A percentile compares a stretch with the other conserved stretches of the same genome.
phyloP scores from a whole-genome alignment of 2,888 invertebrate species.

The Amphipyra tragopoginis region DNA sequence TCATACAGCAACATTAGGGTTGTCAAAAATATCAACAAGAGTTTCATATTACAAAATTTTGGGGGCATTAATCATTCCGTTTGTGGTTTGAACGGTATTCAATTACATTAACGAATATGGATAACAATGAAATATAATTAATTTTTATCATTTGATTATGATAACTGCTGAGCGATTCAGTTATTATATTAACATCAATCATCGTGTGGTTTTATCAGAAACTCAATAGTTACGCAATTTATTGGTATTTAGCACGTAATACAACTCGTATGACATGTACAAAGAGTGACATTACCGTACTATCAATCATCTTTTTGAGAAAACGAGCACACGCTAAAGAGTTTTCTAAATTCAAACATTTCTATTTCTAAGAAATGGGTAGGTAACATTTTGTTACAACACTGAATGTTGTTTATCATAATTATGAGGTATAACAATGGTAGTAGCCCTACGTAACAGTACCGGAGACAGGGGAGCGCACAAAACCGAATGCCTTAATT shows the following conservation, averaged over 20 bases:
- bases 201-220: slow-evolving; percentile 22
- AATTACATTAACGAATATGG: slow-evolving; percentile 42
- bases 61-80: slow-evolving; percentile 46
- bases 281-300: neutral
- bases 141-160: slow-evolving; percentile 46
- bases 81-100: slow-evolving; percentile 44
- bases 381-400: neutral
- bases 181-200: slow-evolving; percentile 42
- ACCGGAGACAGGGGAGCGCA: slow-evolving; percentile 78
- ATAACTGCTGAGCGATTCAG: slow-evolving; percentile 36
- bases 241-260: slow-evolving; percentile 6
- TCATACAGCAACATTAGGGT: slow-evolving; percentile 55
- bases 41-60: slow-evolving; percentile 30
- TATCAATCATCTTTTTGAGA: neutral
- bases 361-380: neutral
- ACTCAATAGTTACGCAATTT: slow-evolving; percentile 21
- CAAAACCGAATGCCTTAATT: slow-evolving; percentile 87
- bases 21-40: slow-evolving; percentile 42
- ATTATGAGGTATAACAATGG: slow-evolving; percentile 48
- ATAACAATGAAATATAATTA: slow-evolving; percentile 45
- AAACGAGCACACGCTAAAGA: neutral
- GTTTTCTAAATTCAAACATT: neutral
- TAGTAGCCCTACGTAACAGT: slow-evolving; percentile 70
- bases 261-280: neutral
- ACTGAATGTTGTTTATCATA: slow-evolving; percentile 28